A percentile compares a stretch with the other conserved stretches of the same genome.
Evolutionary conservation across 2,113 vertebrate genomes (phyloP).

Genomic region (Agelaius tricolor): DNA sequence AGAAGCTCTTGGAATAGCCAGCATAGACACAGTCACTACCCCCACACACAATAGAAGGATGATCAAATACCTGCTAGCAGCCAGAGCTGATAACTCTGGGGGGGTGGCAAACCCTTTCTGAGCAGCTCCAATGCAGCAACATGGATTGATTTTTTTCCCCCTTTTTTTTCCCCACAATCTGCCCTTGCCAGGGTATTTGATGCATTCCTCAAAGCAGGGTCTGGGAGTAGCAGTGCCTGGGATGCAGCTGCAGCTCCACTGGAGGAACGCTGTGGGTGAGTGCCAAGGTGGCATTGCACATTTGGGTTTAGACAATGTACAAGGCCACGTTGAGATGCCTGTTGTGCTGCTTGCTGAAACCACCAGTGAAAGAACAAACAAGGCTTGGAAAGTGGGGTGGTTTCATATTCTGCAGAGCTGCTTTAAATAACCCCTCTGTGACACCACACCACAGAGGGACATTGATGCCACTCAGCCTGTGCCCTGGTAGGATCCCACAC

Average conservation of each 20-base stretch:
- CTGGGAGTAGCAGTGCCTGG: not conserved
- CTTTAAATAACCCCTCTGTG: not conserved
- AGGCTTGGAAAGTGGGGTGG: not conserved
- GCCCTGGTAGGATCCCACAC: not conserved
- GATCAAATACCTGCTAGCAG: not conserved
- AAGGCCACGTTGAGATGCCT: rapidly evolving
- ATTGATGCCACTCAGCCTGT: rapidly evolving
- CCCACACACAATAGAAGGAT: not conserved
- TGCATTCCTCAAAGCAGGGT: not conserved
- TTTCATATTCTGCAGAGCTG: not conserved
- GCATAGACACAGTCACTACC: not conserved
- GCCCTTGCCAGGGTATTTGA: not conserved
- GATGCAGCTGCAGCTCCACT: rapidly evolving
- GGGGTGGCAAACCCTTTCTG: not conserved
- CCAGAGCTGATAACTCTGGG: not conserved
- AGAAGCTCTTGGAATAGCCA: not conserved
- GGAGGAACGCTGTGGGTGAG: rapidly evolving
- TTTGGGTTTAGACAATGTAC: not conserved
- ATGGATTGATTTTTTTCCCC: not conserved
- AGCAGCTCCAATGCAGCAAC: not conserved
- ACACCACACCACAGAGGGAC: not conserved
- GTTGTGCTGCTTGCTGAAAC: not conserved
- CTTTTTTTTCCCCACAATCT: not conserved
- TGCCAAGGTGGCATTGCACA: not conserved
- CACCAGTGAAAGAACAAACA: not conserved